A percentile compares a stretch with the other conserved stretches of the same genome.
These are phyloP conservation scores for Semnornis frantzii DNA, from an alignment of 2,113 vertebrate genomes.

Conservation along the genomic window DNA sequence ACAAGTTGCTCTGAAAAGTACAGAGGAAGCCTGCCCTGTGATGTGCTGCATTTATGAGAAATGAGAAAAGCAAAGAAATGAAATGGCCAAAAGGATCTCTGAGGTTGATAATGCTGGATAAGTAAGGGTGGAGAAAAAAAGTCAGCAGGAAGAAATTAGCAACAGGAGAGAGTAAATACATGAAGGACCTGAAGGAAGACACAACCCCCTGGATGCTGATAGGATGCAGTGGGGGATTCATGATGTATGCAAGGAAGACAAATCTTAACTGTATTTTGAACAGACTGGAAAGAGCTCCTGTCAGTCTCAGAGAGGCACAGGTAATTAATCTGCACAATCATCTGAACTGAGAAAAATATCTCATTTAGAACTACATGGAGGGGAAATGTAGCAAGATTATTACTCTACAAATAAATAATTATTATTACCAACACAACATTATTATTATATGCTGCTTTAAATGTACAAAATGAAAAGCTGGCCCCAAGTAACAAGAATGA, in stretches of 20 bases:
- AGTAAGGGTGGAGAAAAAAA: neutral
- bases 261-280: conserved; percentile 34
- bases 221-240: neutral
- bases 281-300: neutral
- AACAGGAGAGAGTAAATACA: neutral
- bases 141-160: conserved; percentile 15
- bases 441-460: neutral
- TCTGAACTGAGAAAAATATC: neutral
- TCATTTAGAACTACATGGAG: neutral
- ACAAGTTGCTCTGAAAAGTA: neutral
- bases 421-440: neutral
- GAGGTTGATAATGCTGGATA: neutral
- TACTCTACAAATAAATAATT: neutral
- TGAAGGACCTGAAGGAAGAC: neutral
- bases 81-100: neutral
- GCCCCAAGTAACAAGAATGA: neutral
- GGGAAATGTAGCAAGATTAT: neutral
- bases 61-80: neutral
- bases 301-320: neutral
- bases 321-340: conserved; percentile 7
- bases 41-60: neutral
- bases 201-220: neutral
- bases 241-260: neutral
- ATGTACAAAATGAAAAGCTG: neutral
- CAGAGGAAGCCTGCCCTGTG: neutral